phyloP scores from a whole-genome alignment of 1,140 invertebrate genomes.

The Drosophila gunungcola region DNA sequence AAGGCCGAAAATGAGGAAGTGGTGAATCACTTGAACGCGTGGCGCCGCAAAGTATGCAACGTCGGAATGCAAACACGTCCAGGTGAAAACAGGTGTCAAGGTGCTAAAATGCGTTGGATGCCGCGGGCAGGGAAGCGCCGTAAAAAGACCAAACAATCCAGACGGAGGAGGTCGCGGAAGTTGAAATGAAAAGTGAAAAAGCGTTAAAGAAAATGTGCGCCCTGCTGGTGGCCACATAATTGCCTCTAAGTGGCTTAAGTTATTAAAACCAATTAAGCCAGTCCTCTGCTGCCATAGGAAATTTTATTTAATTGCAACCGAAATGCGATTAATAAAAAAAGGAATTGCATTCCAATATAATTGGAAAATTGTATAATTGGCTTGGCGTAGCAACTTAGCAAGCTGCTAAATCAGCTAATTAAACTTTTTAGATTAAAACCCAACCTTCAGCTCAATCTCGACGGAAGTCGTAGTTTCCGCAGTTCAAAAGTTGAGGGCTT shows the following conservation, averaged over 20 bases:
- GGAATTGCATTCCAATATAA: conserved; percentile 25
- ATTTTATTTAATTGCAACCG: conserved; percentile 35
- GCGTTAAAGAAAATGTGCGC: background rate
- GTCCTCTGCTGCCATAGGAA: conserved; percentile 13
- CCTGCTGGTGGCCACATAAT: conserved; percentile 19
- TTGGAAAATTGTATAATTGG: conserved; percentile 42
- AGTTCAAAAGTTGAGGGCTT: conserved; percentile 14
- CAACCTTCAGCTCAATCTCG: conserved; percentile 12
- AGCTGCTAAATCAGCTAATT: conserved; percentile 38
- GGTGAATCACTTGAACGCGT: conserved; percentile 2
- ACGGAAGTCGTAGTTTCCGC: conserved; percentile 20
- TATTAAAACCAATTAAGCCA: conserved; percentile 34
- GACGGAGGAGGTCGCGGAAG: conserved; percentile 15
- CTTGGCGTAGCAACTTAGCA: conserved; percentile 24
- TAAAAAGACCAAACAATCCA: conserved; percentile 16
- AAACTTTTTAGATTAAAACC: conserved; percentile 45
- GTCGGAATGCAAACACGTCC: conserved; percentile 42
- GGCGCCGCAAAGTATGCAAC: conserved; percentile 59
- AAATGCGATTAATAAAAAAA: conserved; percentile 28
- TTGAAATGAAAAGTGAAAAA: conserved; percentile 13
- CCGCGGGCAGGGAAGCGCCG: conserved; percentile 2
- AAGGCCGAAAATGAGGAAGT: too few species aligned
- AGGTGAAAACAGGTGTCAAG: conserved; percentile 43
- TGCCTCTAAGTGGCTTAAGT: conserved; percentile 42
- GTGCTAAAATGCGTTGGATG: conserved; percentile 21